Evolutionary conservation across 2,888 invertebrate genomes (phyloP).

Genomic region (Dorcus parallelipipedus): DNA sequence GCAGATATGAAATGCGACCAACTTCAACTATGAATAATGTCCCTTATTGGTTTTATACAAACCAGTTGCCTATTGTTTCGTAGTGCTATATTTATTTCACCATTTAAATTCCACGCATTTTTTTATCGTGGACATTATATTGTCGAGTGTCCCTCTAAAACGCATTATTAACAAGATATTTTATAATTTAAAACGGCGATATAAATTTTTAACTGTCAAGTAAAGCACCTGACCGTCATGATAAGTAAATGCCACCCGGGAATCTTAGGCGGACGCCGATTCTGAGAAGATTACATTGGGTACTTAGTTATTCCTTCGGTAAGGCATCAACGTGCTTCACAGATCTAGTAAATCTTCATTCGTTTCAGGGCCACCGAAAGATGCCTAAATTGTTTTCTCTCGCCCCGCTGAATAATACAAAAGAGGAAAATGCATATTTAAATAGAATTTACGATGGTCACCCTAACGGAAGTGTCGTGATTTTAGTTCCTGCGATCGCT

Average conservation of each 20-base stretch:
- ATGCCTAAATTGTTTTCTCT: conserved; percentile 13
- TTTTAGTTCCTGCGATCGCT: conserved; percentile 24
- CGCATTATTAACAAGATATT: background rate
- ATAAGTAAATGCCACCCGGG: conserved; percentile 32
- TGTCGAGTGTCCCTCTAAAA: background rate
- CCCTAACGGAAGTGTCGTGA: conserved; percentile 28
- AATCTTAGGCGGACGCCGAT: conserved; percentile 7
- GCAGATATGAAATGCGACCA: conserved; percentile 37
- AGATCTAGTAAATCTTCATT: conserved; percentile 6
- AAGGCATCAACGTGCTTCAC: conserved; percentile 7
- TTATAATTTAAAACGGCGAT: conserved; percentile 13
- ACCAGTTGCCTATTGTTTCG: conserved; percentile 26
- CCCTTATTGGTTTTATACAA: conserved; percentile 23
- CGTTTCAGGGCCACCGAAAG: conserved; percentile 4
- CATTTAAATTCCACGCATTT: conserved; percentile 14
- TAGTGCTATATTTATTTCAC: conserved; percentile 12
- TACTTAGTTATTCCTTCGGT: conserved; percentile 10
- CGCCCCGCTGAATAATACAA: conserved; percentile 8
- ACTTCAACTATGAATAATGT: conserved; percentile 29
- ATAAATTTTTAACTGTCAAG: conserved; percentile 27
- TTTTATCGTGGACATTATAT: background rate
- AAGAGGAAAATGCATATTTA: conserved; percentile 17
- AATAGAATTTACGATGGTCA: conserved; percentile 25
- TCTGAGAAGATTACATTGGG: conserved; percentile 9
- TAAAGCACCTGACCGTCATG: conserved; percentile 30